A percentile compares a stretch with the other conserved stretches of the same genome.
These are phyloP conservation scores for Kryphioiulus occultus DNA, from an alignment of 2,888 invertebrate genomes.

Conservation along the genomic window DNA sequence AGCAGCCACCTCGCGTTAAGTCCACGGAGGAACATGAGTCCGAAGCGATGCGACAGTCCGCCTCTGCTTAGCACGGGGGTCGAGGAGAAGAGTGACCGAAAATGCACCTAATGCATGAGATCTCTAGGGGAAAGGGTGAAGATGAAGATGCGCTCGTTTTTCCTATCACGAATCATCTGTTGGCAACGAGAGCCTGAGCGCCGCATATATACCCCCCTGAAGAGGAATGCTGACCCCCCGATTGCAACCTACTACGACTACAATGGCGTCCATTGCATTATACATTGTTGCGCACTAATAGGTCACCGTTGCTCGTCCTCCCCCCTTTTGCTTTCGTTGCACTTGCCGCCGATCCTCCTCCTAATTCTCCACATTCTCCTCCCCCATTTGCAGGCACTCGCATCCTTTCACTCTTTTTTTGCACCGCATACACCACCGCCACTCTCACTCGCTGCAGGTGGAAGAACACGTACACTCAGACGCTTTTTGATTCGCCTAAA, in stretches of 20 bases:
- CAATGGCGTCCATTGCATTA: conserved; percentile 39
- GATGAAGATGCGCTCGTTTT: conserved; percentile 33
- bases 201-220: conserved; percentile 44
- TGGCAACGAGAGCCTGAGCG: not conserved
- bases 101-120: not conserved
- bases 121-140: not conserved
- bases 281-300: conserved; percentile 45
- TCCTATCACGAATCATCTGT: conserved; percentile 45
- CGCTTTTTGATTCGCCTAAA: not conserved
- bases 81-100: not conserved
- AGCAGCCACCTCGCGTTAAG: conserved; percentile 20
- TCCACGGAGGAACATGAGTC: conserved; percentile 43
- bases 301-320: conserved; percentile 49
- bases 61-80: not conserved
- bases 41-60: not conserved
- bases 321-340: not conserved
- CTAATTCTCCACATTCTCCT: conserved; percentile 44
- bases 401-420: conserved; percentile 37
- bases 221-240: conserved; percentile 46
- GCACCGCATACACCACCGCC: not conserved
- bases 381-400: conserved; percentile 8
- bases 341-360: not conserved
- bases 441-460: conserved; percentile 39
- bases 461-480: not conserved
- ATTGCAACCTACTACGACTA: conserved; percentile 35